A percentile compares a stretch with the other conserved stretches of the same genome.
Conservation (phyloP, 2,888 invertebrate genomes). For the Notodromas monacha region DNA sequence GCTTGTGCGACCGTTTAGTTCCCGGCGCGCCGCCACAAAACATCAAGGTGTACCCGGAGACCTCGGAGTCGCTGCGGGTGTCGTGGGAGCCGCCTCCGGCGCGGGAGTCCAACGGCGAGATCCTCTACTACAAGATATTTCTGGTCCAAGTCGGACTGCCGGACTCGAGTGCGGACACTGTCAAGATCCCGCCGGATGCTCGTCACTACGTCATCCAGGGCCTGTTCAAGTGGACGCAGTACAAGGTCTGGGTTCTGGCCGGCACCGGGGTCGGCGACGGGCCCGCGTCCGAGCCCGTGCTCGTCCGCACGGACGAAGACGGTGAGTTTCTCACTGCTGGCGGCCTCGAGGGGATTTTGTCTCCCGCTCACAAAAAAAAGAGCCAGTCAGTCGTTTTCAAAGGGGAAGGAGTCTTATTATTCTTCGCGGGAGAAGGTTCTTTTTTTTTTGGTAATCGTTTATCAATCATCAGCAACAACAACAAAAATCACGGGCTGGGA, state of each 20-base stretch:
- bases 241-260: constrained; percentile 82
- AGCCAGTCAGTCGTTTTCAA: no score
- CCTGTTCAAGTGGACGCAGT: constrained; percentile 74
- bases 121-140: constrained; percentile 75
- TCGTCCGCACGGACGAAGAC: constrained; percentile 83
- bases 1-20: no score
- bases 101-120: constrained; percentile 62
- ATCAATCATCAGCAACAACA: no score
- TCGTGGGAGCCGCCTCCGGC: constrained; percentile 72
- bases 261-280: constrained; percentile 89
- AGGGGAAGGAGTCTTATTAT: no score
- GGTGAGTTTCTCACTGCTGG: no score
- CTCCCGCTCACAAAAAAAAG: no score
- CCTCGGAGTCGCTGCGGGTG: constrained; percentile 58
- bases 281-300: constrained; percentile 61
- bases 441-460: no score
- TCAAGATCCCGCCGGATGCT: constrained; percentile 31
- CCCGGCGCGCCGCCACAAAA: constrained; percentile 86
- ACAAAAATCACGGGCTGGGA: no score
- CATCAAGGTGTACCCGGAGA: constrained; percentile 54
- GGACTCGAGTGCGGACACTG: constrained; percentile 47
- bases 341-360: no score
- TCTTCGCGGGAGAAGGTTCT: no score
- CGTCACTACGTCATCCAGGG: constrained; percentile 52
- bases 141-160: constrained; percentile 42